Percentiles rank a stretch among this genome's conserved stretches.
These are phyloP conservation scores for Ptychoptera albimana DNA, from an alignment of 2,888 invertebrate genomes.

Conservation along the genomic window DNA sequence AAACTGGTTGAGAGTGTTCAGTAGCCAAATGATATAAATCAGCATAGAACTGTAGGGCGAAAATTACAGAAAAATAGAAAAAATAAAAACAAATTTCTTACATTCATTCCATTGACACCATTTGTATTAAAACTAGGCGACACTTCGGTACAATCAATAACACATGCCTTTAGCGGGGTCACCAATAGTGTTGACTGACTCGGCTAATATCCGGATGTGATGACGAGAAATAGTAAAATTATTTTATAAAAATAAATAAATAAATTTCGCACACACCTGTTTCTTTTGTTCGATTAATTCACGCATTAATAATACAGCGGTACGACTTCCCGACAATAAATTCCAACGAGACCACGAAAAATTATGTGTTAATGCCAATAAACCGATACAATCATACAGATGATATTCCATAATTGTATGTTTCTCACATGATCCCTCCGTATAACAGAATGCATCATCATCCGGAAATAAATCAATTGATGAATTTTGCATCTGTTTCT, in stretches of 20 bases:
- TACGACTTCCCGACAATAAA: slow-evolving; percentile 33
- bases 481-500: slow-evolving; percentile 34
- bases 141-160: slow-evolving; percentile 62
- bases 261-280: slow-evolving; percentile 13
- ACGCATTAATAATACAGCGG: slow-evolving; percentile 25
- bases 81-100: slow-evolving; percentile 8
- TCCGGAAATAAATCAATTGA: slow-evolving; percentile 74
- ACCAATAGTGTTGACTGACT: slow-evolving; percentile 34
- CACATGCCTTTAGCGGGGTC: slow-evolving; percentile 48
- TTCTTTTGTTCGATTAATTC: slow-evolving; percentile 28
- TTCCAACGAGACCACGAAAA: slow-evolving; percentile 73
- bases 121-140: slow-evolving; percentile 46
- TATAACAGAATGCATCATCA: slow-evolving; percentile 54
- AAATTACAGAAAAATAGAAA: slow-evolving; percentile 9
- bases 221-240: not conserved
- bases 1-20: slow-evolving; percentile 32
- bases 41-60: slow-evolving; percentile 42
- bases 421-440: slow-evolving; percentile 50
- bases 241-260: not conserved
- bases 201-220: slow-evolving; percentile 16
- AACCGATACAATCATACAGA: slow-evolving; percentile 63
- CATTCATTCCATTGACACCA: slow-evolving; percentile 25
- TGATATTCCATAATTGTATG: slow-evolving; percentile 60
- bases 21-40: slow-evolving; percentile 56
- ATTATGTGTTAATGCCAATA: slow-evolving; percentile 51